Evolutionary conservation across 92 coral and sea anemone species (phyloP).

Genomic region (Phenganax stokvisi): DNA sequence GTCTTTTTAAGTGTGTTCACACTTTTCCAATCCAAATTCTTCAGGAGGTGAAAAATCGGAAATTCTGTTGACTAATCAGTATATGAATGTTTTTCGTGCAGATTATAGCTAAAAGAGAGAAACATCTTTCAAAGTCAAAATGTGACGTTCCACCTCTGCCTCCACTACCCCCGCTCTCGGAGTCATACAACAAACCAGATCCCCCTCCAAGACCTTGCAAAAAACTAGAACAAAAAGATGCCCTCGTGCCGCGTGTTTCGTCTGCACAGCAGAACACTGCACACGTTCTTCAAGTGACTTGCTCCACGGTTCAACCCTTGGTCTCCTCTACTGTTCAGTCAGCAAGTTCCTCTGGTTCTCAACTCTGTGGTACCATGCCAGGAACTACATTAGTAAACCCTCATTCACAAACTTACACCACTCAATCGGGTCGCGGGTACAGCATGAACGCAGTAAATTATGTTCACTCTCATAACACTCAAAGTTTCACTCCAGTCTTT

Average conservation of each 20-base stretch:
- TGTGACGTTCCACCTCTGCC: constrained; percentile 29
- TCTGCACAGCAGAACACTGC: neutral
- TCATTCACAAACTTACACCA: neutral
- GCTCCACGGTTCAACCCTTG: neutral
- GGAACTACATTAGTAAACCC: neutral
- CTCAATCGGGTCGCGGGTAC: neutral
- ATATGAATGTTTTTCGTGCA: neutral
- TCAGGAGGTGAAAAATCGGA: no score
- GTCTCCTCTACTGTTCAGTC: neutral
- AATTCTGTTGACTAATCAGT: neutral
- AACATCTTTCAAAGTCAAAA: constrained; percentile 1
- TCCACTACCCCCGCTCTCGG: constrained; percentile 22
- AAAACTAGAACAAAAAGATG: neutral
- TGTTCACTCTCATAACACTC: neutral
- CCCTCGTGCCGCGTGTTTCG: neutral
- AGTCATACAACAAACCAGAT: constrained; percentile 1
- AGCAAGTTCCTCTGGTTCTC: neutral
- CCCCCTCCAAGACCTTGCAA: neutral
- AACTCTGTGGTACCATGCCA: neutral
- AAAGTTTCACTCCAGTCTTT: neutral
- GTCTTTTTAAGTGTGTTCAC: no score
- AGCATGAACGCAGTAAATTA: neutral
- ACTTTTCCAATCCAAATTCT: no score
- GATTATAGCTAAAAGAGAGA: constrained; percentile 16
- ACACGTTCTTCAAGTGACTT: neutral